These are phyloP conservation scores for Riparia riparia DNA, from an alignment of 2,113 vertebrate genomes.

Conservation along the genomic window DNA sequence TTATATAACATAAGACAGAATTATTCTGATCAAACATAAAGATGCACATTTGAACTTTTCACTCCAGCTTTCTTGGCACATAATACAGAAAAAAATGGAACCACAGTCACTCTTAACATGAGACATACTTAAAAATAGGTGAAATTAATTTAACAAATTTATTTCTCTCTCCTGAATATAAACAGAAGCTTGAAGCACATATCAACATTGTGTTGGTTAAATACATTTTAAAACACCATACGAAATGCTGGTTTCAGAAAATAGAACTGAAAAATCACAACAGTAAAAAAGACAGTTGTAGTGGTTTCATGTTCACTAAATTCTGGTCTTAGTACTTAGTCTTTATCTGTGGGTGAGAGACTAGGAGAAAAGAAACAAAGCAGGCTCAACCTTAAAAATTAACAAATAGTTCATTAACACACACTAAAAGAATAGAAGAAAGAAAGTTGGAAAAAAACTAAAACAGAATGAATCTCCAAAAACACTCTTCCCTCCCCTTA, in stretches of 20 bases:
- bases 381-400: too few relatives aligned
- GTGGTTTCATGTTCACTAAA: too few relatives aligned
- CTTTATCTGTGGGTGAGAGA: too few relatives aligned
- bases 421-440: too few relatives aligned
- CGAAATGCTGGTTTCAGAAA: background rate
- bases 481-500: too few relatives aligned
- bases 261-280: background rate
- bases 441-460: too few relatives aligned
- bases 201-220: background rate
- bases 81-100: background rate
- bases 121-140: background rate
- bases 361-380: too few relatives aligned
- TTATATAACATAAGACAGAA: background rate
- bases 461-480: too few relatives aligned
- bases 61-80: background rate
- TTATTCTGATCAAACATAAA: background rate
- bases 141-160: background rate
- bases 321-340: too few relatives aligned
- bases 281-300: background rate
- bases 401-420: too few relatives aligned
- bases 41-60: background rate
- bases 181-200: background rate
- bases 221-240: background rate
- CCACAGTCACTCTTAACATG: background rate
- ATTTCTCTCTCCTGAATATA: background rate